phyloP scores from a whole-genome alignment of 2,888 invertebrate species.

The Agonopterix arenella region DNA sequence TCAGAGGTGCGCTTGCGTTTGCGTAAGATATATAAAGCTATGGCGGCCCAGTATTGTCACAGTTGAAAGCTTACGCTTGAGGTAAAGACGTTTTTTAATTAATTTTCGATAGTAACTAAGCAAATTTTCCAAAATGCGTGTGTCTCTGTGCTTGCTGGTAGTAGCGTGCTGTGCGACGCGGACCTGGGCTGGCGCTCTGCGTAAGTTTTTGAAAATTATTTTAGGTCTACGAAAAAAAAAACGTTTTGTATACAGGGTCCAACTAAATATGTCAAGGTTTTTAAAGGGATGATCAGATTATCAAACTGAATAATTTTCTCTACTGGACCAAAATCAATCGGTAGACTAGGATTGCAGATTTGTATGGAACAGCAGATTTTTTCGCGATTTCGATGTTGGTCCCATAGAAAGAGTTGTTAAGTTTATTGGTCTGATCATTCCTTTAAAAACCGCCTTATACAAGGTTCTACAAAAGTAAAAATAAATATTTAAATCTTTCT shows the following conservation, averaged over 20 bases:
- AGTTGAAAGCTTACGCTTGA: conserved; percentile 23
- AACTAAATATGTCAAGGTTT: no score
- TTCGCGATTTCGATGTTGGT: no score
- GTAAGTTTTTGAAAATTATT: conserved; percentile 37
- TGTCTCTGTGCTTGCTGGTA: conserved; percentile 32
- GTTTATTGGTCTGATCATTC: no score
- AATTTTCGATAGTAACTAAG: conserved; percentile 14
- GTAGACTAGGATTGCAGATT: no score
- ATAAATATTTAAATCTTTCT: no score
- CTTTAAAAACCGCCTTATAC: no score
- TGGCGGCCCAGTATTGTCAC: conserved; percentile 11
- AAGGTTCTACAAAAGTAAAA: no score
- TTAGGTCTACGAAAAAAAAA: neutral
- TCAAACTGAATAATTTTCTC: no score
- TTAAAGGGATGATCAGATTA: no score
- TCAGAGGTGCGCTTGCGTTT: conserved; percentile 13
- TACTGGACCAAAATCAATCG: no score
- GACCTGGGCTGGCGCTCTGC: conserved; percentile 35
- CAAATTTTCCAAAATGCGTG: conserved; percentile 36
- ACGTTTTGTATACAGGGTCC: neutral
- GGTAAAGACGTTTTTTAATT: conserved; percentile 9
- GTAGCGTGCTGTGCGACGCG: conserved; percentile 25
- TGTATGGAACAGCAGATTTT: no score
- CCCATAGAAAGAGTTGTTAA: no score
- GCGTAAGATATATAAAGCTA: conserved; percentile 34